Percentiles rank a stretch among this genome's conserved stretches.
These are phyloP conservation scores for Gymnoscelis rufifasciata DNA, from an alignment of 2,888 invertebrate genomes.

Conservation along the genomic window DNA sequence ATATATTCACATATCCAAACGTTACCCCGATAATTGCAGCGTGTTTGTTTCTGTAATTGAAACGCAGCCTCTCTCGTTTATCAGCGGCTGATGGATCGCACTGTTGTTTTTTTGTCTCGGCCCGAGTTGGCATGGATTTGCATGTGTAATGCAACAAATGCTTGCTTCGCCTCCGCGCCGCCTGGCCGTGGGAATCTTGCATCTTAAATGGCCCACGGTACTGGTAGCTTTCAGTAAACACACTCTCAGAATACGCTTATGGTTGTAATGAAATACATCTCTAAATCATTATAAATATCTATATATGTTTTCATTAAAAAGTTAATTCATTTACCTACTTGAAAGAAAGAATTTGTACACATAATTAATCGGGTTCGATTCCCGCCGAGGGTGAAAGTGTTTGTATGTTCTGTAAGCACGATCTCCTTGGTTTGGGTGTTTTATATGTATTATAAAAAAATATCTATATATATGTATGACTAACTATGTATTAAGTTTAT, in stretches of 20 bases:
- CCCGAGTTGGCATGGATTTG: conserved; percentile 60
- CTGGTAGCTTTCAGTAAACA: conserved; percentile 7
- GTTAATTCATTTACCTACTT: too few relatives aligned
- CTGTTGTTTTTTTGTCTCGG: conserved; percentile 52
- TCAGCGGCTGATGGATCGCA: conserved; percentile 71
- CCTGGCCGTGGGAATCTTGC: conserved; percentile 57
- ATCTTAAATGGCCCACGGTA: conserved; percentile 37
- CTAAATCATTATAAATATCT: background rate
- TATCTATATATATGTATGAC: too few relatives aligned
- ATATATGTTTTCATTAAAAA: background rate
- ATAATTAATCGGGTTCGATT: too few relatives aligned
- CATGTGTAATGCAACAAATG: conserved; percentile 65
- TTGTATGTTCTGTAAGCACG: too few relatives aligned
- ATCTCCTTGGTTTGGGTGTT: too few relatives aligned
- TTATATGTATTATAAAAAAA: too few relatives aligned
- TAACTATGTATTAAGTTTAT: too few relatives aligned
- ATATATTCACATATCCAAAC: conserved; percentile 20
- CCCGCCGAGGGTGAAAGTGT: too few relatives aligned
- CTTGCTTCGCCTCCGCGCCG: conserved; percentile 30
- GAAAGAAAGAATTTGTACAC: too few relatives aligned
- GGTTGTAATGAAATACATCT: background rate
- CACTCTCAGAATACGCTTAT: too few relatives aligned
- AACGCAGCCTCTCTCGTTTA: conserved; percentile 55
- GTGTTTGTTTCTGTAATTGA: conserved; percentile 72
- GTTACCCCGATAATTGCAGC: conserved; percentile 33